Base-by-base conservation (phyloP, 2,888 invertebrate genomes). In the Drosophila rubida region DNA sequence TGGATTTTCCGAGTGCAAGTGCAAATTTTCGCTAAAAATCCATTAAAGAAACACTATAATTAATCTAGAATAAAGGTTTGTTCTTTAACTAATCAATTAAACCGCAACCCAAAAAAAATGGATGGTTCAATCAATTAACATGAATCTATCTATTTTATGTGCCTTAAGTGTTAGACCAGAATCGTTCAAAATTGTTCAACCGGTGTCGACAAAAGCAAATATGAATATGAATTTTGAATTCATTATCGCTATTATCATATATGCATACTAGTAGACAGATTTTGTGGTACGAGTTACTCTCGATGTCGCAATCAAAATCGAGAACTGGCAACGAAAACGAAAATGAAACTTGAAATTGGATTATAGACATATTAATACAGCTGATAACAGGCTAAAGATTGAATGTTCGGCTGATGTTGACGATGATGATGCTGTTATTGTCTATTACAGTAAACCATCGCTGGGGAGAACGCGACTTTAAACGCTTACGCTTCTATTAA, bases 31-130 rank as follows among this genome's bases (percentile, higher is more conserved):
- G 8, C 8, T 22, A 8, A 32, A 14, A 9, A n/a, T 14, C 13
- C 23, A 25, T 27, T 11, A 50, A 30, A 30, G 30, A 35, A 14
- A 16, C 23, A 54, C 41, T n/a, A 19, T 19, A 19, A 2, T 1
- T 4, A 32, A 32, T 32, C 11, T 32, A 32, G 32, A 19, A 39
- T 8, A 39, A 60, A 75, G 73, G 73, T 74, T 74, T 51, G 77
- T 73, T 41, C 19, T 13, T 6, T 39, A 30, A 19, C 13, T 11
- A 44, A 9, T 46, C n/a, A 50, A 41, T 27, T 44, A 4, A 49
- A 46, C 25, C 49, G 23, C 53, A 46, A 35, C 44, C 49, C 13
- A 11, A n/a, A 32, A n/a, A 30, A 32, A 51, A 4, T 23, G 19
- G 19, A 30, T 57, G 30, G 11, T 30, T 44, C 23, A 32, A 4